Conservation (phyloP, 92 coral and sea anemone species). For the Phenganax stokvisi region DNA sequence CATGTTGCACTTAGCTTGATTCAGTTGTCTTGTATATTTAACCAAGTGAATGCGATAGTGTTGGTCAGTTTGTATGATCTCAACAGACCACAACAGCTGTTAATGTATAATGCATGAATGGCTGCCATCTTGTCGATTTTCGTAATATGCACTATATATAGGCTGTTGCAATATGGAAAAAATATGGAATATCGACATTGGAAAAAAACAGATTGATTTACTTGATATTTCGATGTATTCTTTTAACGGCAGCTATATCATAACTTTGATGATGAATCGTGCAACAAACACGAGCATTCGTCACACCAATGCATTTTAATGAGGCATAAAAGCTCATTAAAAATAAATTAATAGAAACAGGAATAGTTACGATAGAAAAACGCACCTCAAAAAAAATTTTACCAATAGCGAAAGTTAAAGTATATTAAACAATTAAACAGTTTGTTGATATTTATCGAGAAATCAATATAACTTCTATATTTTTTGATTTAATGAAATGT, state of each 20-base stretch:
- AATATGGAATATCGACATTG: too few relatives aligned
- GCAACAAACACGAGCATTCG: not conserved
- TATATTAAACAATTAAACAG: too few relatives aligned
- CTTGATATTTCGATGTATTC: too few relatives aligned
- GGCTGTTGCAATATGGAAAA: too few relatives aligned
- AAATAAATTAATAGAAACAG: not conserved
- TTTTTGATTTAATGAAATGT: too few relatives aligned
- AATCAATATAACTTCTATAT: too few relatives aligned
- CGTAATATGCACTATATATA: not conserved
- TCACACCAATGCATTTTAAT: not conserved
- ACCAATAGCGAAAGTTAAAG: too few relatives aligned
- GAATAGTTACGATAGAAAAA: too few relatives aligned
- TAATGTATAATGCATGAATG: not conserved
- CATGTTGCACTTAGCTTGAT: not conserved
- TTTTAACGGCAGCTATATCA: not conserved
- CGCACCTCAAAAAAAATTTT: too few relatives aligned
- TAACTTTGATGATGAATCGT: not conserved
- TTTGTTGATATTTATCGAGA: too few relatives aligned
- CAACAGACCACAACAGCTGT: slow-evolving; percentile 8
- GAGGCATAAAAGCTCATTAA: not conserved
- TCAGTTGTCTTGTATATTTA: not conserved
- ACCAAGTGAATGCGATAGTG: slow-evolving; percentile 23
- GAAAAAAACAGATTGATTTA: too few relatives aligned
- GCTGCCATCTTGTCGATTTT: slow-evolving; percentile 12
- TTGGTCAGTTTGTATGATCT: slow-evolving; percentile 20